These are phyloP conservation scores for Benthosema pterotum DNA, from an alignment of 2,797 vertebrate species.

Conservation along the genomic window DNA sequence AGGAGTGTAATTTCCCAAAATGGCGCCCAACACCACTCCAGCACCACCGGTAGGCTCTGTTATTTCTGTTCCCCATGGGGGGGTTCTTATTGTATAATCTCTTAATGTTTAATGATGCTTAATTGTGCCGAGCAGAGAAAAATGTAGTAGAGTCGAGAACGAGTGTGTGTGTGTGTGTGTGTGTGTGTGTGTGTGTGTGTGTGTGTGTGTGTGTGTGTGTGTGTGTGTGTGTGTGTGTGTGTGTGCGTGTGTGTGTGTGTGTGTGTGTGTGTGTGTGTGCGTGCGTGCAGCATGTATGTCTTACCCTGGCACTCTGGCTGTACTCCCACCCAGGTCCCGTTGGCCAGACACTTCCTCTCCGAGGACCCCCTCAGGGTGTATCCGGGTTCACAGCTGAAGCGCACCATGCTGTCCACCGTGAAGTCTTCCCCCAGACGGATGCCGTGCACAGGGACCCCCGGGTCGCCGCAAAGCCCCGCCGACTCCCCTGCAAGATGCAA, in stretches of 20 bases:
- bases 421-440: slow-evolving; percentile 94
- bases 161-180: too few species aligned
- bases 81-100: too few species aligned
- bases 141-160: too few species aligned
- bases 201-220: too few species aligned
- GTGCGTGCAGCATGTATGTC: neutral
- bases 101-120: too few species aligned
- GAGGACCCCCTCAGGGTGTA: slow-evolving; percentile 88
- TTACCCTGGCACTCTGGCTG: slow-evolving; percentile 96
- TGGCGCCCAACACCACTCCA: too few species aligned
- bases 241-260: neutral
- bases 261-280: slow-evolving; percentile 1
- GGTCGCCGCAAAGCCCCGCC: slow-evolving; percentile 89
- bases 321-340: slow-evolving; percentile 88
- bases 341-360: slow-evolving; percentile 86
- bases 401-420: slow-evolving; percentile 79
- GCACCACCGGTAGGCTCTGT: too few species aligned
- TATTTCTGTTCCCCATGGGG: too few species aligned
- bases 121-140: too few species aligned
- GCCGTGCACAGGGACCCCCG: slow-evolving; percentile 90
- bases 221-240: too few species aligned
- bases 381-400: slow-evolving; percentile 95
- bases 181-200: too few species aligned
- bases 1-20: too few species aligned
- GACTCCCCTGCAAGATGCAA: slow-evolving; percentile 82